These are phyloP conservation scores for Lochmaea crataegi DNA, from an alignment of 2,888 invertebrate species.

Conservation along the genomic window DNA sequence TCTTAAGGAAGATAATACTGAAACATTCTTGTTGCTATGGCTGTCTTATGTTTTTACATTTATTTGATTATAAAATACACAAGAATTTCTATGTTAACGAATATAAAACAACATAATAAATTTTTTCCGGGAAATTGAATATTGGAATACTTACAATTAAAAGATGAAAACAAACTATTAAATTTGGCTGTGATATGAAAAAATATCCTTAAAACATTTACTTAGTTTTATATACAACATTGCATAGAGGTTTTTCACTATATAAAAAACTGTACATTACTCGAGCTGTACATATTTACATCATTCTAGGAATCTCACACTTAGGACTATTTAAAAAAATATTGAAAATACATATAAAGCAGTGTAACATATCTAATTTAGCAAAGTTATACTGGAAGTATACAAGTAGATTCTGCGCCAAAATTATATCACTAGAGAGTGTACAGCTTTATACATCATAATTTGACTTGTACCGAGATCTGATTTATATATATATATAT, in stretches of 20 bases:
- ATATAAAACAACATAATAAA: not conserved
- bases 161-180: constrained; percentile 44
- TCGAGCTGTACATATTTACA: constrained; percentile 48
- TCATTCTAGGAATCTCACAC: constrained; percentile 28
- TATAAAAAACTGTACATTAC: constrained; percentile 58
- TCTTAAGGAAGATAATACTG: constrained; percentile 27
- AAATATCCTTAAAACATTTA: constrained; percentile 57
- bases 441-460: not conserved
- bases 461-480: not conserved
- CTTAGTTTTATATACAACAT: constrained; percentile 56
- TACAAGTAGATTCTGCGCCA: not conserved
- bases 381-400: constrained; percentile 5
- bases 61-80: not conserved
- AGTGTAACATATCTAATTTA: constrained; percentile 1
- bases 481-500: not conserved
- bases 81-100: not conserved
- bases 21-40: constrained; percentile 30
- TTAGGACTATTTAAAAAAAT: constrained; percentile 32
- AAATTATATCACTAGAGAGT: not conserved
- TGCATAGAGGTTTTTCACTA: constrained; percentile 56
- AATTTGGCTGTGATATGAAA: constrained; percentile 56
- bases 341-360: constrained; percentile 32
- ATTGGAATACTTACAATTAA: constrained; percentile 5
- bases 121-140: not conserved
- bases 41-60: constrained; percentile 20